These are phyloP conservation scores for Heliconius melpomene DNA, from an alignment of 1,140 invertebrate species.

Conservation along the genomic window DNA sequence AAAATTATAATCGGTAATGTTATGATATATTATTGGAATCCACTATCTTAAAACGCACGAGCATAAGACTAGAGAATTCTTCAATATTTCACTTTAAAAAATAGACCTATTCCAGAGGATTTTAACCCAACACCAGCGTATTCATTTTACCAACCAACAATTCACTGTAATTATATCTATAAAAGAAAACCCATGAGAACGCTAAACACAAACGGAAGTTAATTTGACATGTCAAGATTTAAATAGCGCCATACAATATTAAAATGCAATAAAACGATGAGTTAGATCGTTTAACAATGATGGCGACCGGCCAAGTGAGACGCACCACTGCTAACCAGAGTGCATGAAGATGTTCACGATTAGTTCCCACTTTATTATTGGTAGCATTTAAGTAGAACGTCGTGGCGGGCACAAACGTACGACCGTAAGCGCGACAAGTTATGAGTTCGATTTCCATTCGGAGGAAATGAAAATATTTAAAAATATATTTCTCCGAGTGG, in stretches of 20 bases:
- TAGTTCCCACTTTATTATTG: not conserved
- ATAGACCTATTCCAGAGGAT: too few relatives aligned
- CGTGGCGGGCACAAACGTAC: too few relatives aligned
- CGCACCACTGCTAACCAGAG: slow-evolving; percentile 27
- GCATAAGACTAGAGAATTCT: too few relatives aligned
- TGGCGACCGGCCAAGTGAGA: slow-evolving; percentile 26
- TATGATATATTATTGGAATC: too few relatives aligned
- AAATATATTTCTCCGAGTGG: too few relatives aligned
- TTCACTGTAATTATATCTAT: not conserved
- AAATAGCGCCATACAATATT: slow-evolving; percentile 2
- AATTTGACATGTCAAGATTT: slow-evolving; percentile 8
- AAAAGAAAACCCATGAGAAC: not conserved
- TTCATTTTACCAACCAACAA: too few relatives aligned
- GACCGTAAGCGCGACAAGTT: too few relatives aligned
- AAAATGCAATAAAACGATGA: slow-evolving; percentile 11
- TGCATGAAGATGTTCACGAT: slow-evolving; percentile 28
- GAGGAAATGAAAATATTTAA: too few relatives aligned
- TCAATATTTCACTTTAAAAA: too few relatives aligned
- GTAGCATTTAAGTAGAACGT: not conserved
- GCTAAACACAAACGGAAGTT: not conserved
- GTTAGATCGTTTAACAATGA: slow-evolving; percentile 23
- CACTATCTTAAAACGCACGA: too few relatives aligned
- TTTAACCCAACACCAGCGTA: too few relatives aligned
- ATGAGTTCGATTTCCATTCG: too few relatives aligned
- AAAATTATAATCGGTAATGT: not conserved